phyloP scores from a whole-genome alignment of 2,113 vertebrate genomes.

The Sylvia atricapilla region DNA sequence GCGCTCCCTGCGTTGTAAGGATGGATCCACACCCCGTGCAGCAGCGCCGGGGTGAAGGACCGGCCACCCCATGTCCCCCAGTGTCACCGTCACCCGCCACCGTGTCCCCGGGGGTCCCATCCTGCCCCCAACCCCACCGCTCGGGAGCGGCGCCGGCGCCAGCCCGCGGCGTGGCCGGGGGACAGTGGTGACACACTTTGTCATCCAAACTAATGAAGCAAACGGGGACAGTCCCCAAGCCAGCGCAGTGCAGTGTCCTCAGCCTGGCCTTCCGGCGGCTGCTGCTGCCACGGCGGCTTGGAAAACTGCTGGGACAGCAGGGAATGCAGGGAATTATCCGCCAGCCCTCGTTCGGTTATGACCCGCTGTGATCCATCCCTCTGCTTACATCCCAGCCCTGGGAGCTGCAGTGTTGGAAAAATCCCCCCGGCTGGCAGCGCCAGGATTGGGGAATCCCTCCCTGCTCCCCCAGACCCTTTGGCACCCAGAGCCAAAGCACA shows the following conservation, averaged over 20 bases:
- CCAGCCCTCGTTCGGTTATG: fast-evolving
- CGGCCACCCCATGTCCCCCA: fast-evolving
- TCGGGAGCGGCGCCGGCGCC: not conserved
- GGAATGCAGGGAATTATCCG: fast-evolving
- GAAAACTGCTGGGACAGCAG: not conserved
- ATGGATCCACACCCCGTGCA: not conserved
- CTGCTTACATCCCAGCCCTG: fast-evolving
- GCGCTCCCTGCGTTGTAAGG: fast-evolving
- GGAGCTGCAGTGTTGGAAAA: not conserved
- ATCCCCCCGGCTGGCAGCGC: fast-evolving
- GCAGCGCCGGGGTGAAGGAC: not conserved
- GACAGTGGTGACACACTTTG: not conserved
- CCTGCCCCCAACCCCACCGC: not conserved
- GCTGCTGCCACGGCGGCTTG: not conserved
- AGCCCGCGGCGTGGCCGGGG: not conserved
- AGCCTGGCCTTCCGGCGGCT: not conserved
- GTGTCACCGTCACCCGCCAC: fast-evolving
- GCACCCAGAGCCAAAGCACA: not conserved
- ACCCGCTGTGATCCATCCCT: not conserved
- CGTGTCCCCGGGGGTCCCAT: not conserved
- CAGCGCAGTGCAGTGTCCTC: not conserved
- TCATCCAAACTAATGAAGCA: not conserved
- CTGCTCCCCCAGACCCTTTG: not conserved
- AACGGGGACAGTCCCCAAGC: not conserved
- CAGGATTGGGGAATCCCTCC: not conserved